Base-by-base conservation (phyloP, 1,140 invertebrate genomes). In the Fragariocoptes setiger region DNA sequence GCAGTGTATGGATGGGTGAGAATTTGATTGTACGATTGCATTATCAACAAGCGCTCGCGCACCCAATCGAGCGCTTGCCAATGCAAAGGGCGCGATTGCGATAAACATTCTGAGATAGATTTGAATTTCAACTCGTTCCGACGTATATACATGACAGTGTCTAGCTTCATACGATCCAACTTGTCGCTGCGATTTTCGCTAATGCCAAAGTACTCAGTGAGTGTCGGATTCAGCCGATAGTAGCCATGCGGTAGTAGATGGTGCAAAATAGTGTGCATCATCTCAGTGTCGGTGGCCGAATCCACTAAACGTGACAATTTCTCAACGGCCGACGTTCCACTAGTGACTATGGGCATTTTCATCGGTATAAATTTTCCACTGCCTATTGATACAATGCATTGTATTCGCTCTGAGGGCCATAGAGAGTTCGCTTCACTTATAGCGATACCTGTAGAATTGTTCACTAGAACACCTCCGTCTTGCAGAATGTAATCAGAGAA, bases 401-500 rank as follows among this genome's bases (percentile, higher is more conserved):
- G 74, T 36, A 86, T 62, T 0, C 64, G 57, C 50, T 65, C 67
- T 42, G 72, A 62, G 2, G 79, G 79, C 74, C 79, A 90, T 13
- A 90, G 54, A 31, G 74, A 64, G 51, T 69, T 70, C 0, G 75
- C 72, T 60, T 92, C 83, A 50, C 85, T 77, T 25, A 90, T 62
- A 1, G 75, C 83, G 2, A 90, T 67, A 1, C 75, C 74, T 14
- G 78, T 72, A 1, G 82, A 80, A 59, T 90, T 90, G 59, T 90
- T 90, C 0, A 73, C 69, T 51, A 86, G 57, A 47, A 86, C 68
- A 14, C 80, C 82, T 49, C 72, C 74, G 61, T 76, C 76, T 70
- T 80, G 74, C 56, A 82, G 76, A 46, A 83, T 55, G 50, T 68
- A 64, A 19, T 73, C 69, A 40, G 69, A 70, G 15, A 75, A 59